Percentiles rank a stretch among this genome's conserved stretches.
Conservation (phyloP, 2,888 invertebrate species). For the Dryobotodes eremita region DNA sequence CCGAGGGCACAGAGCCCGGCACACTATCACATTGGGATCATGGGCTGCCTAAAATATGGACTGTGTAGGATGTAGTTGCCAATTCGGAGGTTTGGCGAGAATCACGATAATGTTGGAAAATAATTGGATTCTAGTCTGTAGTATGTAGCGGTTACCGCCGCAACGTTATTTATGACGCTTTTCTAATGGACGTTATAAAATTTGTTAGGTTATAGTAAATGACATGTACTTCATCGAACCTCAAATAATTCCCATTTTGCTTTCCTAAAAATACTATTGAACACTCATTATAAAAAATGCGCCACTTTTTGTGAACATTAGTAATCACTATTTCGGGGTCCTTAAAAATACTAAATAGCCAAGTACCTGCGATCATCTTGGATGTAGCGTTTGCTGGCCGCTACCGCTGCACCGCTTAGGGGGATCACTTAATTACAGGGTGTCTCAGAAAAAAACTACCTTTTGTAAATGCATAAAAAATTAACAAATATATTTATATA, state of each 20-base stretch:
- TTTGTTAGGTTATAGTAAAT: conserved; percentile 4
- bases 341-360: not conserved
- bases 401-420: too few relatives aligned
- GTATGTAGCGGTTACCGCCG: conserved; percentile 28
- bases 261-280: too few relatives aligned
- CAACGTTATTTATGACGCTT: conserved; percentile 44
- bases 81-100: conserved; percentile 63
- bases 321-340: not conserved
- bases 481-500: too few relatives aligned
- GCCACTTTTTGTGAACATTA: not conserved
- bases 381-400: not conserved
- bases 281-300: not conserved
- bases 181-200: conserved; percentile 37
- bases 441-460: too few relatives aligned
- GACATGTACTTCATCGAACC: not conserved
- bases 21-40: conserved; percentile 44
- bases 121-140: conserved; percentile 60
- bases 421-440: too few relatives aligned
- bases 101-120: conserved; percentile 59
- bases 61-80: conserved; percentile 54
- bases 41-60: conserved; percentile 58
- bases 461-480: too few relatives aligned
- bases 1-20: conserved; percentile 55
- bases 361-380: not conserved
- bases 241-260: too few relatives aligned